Evolutionary conservation across 2,888 invertebrate species (phyloP), one percentile per base, ranked within the genome.

Genomic region (Ornithoptera alexandrae): DNA sequence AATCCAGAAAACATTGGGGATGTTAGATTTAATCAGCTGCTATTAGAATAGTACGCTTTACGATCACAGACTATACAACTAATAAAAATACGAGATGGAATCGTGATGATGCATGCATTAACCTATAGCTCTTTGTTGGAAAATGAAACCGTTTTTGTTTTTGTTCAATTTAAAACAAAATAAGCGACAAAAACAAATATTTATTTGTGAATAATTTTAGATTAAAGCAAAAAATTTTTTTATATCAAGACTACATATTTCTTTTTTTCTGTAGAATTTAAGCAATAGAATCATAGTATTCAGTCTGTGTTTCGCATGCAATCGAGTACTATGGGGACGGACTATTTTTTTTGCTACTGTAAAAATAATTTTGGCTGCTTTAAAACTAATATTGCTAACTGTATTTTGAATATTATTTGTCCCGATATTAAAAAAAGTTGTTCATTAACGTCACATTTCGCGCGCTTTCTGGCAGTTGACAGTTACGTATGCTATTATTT

Each of bases 311-410:
- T 74, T 78, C 77, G 82, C 84, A 84, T 84, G 83, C 82, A 82
- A 79, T 77, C 76, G 77, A 79, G 75, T 78, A 76, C 74, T 71
- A 72, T 76, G 76, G 84, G 88, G 88, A 88, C 88, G 88, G 88
- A 87, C 79, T 80, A 78, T 78, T 76, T 73, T 39, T 73, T 67
- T 67, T 39, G 67, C 64, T 70, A 73, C 71, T 67, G 59, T 71
- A 71, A 73, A 72, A 70, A 62, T 69, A 70, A 72, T 65, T 77
- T 72, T 71, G 62, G 69, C 73, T 75, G 69, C 62, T 69, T 68
- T 71, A 68, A 61, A 59, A 70, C 62, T 42, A 66, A 24, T 61
- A 59, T 67, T 59, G 71, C 46, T 63, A 65, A 66, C 46, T 59
- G 50, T 65, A 66, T 62, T 17, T 30, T 50, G 12, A 18, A 58